Evolutionary conservation across 2,888 invertebrate species (phyloP), one percentile per base, ranked within the genome.

Genomic region (Incurvaria masculella): DNA sequence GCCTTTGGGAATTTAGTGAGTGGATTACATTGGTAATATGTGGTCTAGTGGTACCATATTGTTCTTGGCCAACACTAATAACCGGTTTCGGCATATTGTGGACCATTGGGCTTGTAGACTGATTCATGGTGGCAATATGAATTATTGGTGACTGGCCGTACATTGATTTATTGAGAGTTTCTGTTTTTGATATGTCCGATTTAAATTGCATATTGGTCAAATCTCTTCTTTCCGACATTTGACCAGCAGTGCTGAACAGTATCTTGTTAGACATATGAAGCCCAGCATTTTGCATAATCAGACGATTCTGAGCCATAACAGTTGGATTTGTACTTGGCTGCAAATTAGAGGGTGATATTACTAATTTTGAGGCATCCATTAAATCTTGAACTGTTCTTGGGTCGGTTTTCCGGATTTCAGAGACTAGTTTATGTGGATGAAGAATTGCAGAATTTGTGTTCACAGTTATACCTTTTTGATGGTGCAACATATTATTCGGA

Each of bases 301-400:
- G 59, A 38, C 79, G 66, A 59, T 78, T 79, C 57, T 76, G 78
- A 10, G 75, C 68, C 68, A 76, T 65, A 10, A 75, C 66, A 41
- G 75, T 69, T 45, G 72, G 64, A 59, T 70, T 76, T 43, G 67
- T 61, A 45, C 57, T 69, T 51, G 65, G 68, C 51, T 68, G 69
- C 51, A 72, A 56, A 56, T 59, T 68, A 6, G 69, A 66, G 27
- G 79, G 68, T 4, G 79, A 73, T 47, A 78, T 57, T 52, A 78
- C 69, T 42, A 79, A 69, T 65, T 79, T 79, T 2, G 75, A 57
- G 56, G 54, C 65, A 47, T 75, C 74, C 52, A 58, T 59, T 14
- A 61, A 50, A 46, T 72, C 72, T 38, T 59, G 43, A 48, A 59
- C 56, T 48, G 53, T 57, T 52, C 64, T 63, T 43, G 57, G 59